A percentile compares a stretch with the other conserved stretches of the same genome.
Conservation (phyloP, 2,113 vertebrate genomes). For the Chinchilla lanigera region DNA sequence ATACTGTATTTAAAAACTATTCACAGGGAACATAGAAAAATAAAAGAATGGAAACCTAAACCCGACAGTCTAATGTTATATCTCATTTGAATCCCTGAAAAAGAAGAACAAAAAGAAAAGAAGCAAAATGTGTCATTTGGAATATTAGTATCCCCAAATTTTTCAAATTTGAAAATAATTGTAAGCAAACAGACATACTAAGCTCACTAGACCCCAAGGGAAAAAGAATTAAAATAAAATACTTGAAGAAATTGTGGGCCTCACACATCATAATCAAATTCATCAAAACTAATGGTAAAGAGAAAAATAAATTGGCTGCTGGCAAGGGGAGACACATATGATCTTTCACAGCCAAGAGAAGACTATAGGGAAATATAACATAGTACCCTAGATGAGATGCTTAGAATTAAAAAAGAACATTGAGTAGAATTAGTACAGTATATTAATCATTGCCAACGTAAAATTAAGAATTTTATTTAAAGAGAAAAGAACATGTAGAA, state of each 20-base stretch:
- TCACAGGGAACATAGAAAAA: neutral
- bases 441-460: neutral
- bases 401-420: neutral
- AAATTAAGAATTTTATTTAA: neutral
- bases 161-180: neutral
- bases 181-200: neutral
- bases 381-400: neutral
- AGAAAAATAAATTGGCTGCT: neutral
- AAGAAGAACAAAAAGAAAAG: neutral
- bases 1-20: neutral
- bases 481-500: neutral
- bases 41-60: neutral
- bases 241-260: neutral
- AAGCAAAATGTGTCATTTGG: neutral
- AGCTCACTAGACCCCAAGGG: neutral
- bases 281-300: neutral
- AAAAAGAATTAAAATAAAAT: conserved; percentile 29
- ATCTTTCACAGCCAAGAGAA: neutral
- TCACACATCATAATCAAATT: neutral
- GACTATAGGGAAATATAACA: neutral
- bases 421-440: neutral
- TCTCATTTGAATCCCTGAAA: neutral
- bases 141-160: neutral
- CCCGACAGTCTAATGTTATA: too few relatives aligned
- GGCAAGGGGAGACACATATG: neutral